Conservation (phyloP, 2,888 invertebrate genomes). For the Zaprionus obscuricornis region DNA sequence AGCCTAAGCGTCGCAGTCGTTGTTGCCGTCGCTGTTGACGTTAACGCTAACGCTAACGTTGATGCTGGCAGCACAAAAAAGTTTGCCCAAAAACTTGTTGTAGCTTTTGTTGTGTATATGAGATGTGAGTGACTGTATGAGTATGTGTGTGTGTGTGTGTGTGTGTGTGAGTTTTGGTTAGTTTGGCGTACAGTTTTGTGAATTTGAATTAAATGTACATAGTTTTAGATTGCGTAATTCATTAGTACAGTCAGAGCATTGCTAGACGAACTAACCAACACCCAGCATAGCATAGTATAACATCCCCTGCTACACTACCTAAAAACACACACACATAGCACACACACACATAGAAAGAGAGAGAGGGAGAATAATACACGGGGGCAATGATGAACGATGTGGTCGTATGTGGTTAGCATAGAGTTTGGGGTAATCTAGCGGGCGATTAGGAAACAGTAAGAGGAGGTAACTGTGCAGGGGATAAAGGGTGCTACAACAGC, state of each 20-base stretch:
- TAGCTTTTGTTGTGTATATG: conserved; percentile 28
- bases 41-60: conserved; percentile 30
- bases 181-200: conserved; percentile 77
- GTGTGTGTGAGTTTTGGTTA: conserved; percentile 58
- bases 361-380: too few relatives aligned
- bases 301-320: not conserved
- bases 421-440: conserved; percentile 54
- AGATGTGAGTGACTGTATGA: conserved; percentile 24
- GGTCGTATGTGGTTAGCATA: conserved; percentile 74
- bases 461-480: conserved; percentile 25
- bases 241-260: conserved; percentile 77
- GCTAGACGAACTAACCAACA: conserved; percentile 50
- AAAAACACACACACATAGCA: conserved; percentile 31
- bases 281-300: conserved; percentile 1
- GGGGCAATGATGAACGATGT: conserved; percentile 81
- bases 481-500: conserved; percentile 16
- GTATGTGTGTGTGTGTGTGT: conserved; percentile 34
- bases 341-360: conserved; percentile 1
- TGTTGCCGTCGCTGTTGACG: not conserved
- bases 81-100: conserved; percentile 67
- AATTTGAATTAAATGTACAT: conserved; percentile 81
- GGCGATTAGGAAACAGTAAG: too few relatives aligned
- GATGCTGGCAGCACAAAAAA: conserved; percentile 61
- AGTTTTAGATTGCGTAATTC: conserved; percentile 83
- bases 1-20: conserved; percentile 35